phyloP scores from a whole-genome alignment of 2,888 invertebrate species.

The Theodoxus fluviatilis region DNA sequence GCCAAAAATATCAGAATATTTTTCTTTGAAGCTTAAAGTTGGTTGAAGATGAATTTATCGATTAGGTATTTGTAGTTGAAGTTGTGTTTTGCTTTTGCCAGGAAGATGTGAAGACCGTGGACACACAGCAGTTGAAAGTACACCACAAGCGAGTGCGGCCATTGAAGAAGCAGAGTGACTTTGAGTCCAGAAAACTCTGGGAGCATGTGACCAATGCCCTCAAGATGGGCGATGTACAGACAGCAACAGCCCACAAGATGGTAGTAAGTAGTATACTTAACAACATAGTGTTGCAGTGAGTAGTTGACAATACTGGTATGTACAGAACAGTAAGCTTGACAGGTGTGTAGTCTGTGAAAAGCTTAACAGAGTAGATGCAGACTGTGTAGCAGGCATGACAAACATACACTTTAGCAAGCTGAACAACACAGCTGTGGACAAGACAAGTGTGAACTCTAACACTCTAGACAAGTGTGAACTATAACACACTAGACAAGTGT shows the following conservation, averaged over 20 bases:
- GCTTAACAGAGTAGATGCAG: no score
- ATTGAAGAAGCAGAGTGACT: slow-evolving; percentile 63
- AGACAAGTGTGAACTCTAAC: no score
- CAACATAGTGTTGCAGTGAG: no score
- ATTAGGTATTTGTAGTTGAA: background rate
- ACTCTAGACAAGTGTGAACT: no score
- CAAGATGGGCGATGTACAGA: slow-evolving; percentile 62
- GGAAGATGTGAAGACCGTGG: slow-evolving; percentile 59
- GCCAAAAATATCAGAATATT: no score
- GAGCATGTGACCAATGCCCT: slow-evolving; percentile 67
- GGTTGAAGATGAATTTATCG: background rate
- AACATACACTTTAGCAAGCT: no score
- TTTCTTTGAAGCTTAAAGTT: no score
- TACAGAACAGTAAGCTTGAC: no score
- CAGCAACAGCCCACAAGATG: slow-evolving; percentile 66
- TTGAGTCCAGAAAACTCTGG: slow-evolving; percentile 68
- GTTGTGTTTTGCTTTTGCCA: slow-evolving; percentile 37
- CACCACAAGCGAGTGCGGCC: slow-evolving; percentile 65
- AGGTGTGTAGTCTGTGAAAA: no score
- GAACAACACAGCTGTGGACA: no score
- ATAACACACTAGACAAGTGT: no score
- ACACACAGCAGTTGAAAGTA: slow-evolving; percentile 51
- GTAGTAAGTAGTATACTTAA: slow-evolving; percentile 52
- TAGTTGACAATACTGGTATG: slow-evolving; percentile 4
- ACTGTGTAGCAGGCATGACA: background rate